Base-by-base conservation (phyloP, 2,888 invertebrate genomes). In the Caenorhabditis doughertyi region DNA sequence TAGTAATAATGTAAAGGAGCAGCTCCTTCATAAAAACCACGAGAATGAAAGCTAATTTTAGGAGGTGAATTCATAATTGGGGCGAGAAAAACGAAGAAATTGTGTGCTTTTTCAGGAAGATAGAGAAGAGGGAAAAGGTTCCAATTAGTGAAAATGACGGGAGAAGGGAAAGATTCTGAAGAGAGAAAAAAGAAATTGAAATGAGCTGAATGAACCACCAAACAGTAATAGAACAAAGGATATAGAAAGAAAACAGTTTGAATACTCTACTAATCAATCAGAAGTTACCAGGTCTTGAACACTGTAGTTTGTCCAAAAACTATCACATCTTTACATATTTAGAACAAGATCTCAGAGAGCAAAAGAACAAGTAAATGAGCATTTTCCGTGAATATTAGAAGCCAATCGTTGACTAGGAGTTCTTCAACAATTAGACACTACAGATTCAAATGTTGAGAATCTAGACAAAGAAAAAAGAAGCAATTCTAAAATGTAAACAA, bases 11-110 rank as follows among this genome's bases (percentile, higher is more conserved):
- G 39, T 8, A 35, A 18, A n/a, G 1, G 35, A 32, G 13, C 55
- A 13, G 51, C 13, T 62, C 18, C 25, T 16, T 35, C 4, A n/a
- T 18, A 23, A 16, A 11, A 32, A 44, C 39, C 62, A 25, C 27
- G 62, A 29, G 27, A 27, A n/a, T n/a, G n/a, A 18, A 21, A 18
- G 60, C 72, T 42, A 62, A 73, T 64, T 73, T 58, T 64, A 55
- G 58, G 72, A 73, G 53, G 55, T 73, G 72, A 73, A 73, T 73
- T 73, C 44, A 73, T 73, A 73, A 73, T 73, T 73, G 64, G n/a
- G 58, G 23, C 8, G 18, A 23, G 60, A 35, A 47, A 27, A 32
- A 27, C 16, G 25, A 25, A 11, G 39, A 2, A 39, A 13, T 13
- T 5, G 13, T n/a, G 47, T 32, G 70, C n/a, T 32, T 13, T 44